Base-by-base conservation (phyloP, 2,888 invertebrate species). In the Pseudeuparius sepicola region DNA sequence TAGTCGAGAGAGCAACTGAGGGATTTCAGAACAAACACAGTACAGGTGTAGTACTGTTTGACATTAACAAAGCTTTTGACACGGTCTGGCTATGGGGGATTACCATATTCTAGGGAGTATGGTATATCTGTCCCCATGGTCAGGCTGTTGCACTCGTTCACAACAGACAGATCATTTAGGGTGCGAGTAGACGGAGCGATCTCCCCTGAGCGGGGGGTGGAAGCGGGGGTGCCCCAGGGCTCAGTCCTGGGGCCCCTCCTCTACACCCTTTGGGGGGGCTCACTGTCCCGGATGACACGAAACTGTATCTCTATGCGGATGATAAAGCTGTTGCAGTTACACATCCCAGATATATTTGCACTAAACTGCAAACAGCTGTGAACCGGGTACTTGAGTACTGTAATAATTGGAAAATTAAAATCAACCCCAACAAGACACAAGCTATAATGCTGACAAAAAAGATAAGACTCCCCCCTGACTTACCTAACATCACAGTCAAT, bases 181-280 rank as follows among this genome's bases (percentile, higher is more conserved):
- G 20, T 20, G n/a, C 20, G 20, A 7, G n/a, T 20, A 7, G n/a
- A 20, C n/a, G n/a, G n/a, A 7, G n/a, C 20, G n/a, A 7, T 20
- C n/a, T 20, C 20, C 20, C 20, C 7, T 7, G 7, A 6, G n/a
- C 20, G 20, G n/a, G n/a, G n/a, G n/a, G 7, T 20, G 6, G n/a
- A 20, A 20, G 20, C 20, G 7, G 20, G 20, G n/a, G 20, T 20
- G 6, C 20, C 20, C 20, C 20, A 20, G n/a, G 20, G 20, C n/a
- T 7, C 20, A 20, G 20, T 20, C 20, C 20, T 20, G n/a, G 20
- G 7, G 6, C 20, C 20, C 20, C 6, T 7, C 7, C 20, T 20
- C 7, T 20, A 20, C 20, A 7, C 7, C 20, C 20, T n/a, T 20
- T 20, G 6, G n/a, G 7, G n/a, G 7, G n/a, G 6, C 20, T 6